Evolutionary conservation across 2,797 vertebrate genomes (phyloP).

Genomic region (Rallus crepitans): DNA sequence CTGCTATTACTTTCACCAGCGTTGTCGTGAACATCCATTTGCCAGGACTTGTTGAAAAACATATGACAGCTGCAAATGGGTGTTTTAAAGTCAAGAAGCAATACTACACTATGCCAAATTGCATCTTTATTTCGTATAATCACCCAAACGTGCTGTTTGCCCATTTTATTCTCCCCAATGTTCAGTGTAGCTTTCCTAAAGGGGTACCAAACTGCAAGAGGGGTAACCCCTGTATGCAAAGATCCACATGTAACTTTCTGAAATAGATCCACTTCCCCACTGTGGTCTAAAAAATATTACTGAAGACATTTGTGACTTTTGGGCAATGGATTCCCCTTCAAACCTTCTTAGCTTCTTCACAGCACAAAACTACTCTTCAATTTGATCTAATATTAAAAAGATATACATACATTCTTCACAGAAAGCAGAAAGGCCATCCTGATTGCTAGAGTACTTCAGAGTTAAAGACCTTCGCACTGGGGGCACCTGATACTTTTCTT

Average conservation of each 20-base stretch:
- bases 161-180: not conserved
- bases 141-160: not conserved
- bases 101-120: not conserved
- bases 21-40: accelerated
- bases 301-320: not conserved
- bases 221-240: not conserved
- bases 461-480: not conserved
- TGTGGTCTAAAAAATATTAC: not conserved
- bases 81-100: not conserved
- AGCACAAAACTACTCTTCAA: not conserved
- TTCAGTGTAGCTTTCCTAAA: not conserved
- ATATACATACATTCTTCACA: not conserved
- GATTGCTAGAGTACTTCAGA: not conserved
- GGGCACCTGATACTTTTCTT: not conserved
- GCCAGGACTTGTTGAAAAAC: not conserved
- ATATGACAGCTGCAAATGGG: not conserved
- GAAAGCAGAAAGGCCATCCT: not conserved
- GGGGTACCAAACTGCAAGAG: not conserved
- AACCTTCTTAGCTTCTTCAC: not conserved
- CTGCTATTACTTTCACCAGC: not conserved
- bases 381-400: not conserved
- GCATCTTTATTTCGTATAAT: not conserved
- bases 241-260: not conserved
- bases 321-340: not conserved
- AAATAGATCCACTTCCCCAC: not conserved